Conservation (phyloP, 2,797 vertebrate species). For the Takifugu ocellatus region DNA sequence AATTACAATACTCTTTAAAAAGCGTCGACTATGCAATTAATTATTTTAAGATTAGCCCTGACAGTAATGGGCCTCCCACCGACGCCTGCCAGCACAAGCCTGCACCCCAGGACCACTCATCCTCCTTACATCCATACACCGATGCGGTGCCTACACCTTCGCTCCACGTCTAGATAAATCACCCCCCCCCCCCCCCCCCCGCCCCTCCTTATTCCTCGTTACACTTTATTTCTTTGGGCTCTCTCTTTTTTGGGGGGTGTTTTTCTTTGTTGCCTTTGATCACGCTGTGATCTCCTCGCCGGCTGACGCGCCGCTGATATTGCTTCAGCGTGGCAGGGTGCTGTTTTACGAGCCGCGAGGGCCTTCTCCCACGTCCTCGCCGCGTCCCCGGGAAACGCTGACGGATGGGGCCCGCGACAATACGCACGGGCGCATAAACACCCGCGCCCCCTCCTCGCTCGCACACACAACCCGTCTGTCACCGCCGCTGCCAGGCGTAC, state of each 20-base stretch:
- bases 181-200: constrained; percentile 49
- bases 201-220: constrained; percentile 19
- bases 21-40: constrained; percentile 80
- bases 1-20: constrained; percentile 84
- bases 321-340: constrained; percentile 49
- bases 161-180: constrained; percentile 47
- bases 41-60: constrained; percentile 83
- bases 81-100: constrained; percentile 44
- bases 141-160: neutral
- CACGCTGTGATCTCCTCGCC: constrained; percentile 50
- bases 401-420: constrained; percentile 64
- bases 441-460: constrained; percentile 8
- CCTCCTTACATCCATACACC: constrained; percentile 26
- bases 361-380: constrained; percentile 48
- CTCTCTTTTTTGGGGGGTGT: constrained; percentile 2
- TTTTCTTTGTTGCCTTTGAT: constrained; percentile 39
- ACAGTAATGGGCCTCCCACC: constrained; percentile 80
- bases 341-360: constrained; percentile 66
- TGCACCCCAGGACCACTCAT: constrained; percentile 50
- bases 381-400: constrained; percentile 60
- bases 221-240: constrained; percentile 30
- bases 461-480: constrained; percentile 37
- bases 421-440: constrained; percentile 23
- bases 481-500: constrained; percentile 54
- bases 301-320: constrained; percentile 58